Evolutionary conservation across 1,140 invertebrate species (phyloP).

Genomic region (Augochlora pura): DNA sequence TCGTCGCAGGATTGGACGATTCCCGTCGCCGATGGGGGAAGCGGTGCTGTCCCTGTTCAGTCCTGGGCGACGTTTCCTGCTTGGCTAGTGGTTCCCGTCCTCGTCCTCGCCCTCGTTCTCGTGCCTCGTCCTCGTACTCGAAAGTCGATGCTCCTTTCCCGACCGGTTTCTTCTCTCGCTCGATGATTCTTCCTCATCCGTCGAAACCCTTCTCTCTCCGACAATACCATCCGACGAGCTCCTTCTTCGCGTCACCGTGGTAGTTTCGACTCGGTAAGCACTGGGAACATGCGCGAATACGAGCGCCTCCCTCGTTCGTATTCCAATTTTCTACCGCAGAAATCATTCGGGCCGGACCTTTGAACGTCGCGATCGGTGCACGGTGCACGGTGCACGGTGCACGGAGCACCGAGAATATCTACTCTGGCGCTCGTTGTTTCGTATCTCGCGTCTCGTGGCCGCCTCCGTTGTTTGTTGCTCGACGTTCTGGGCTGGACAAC

Average conservation of each 20-base stretch:
- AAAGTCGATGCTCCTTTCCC: not conserved
- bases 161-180: not conserved
- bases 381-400: no score
- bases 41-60: not conserved
- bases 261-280: no score
- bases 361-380: no score
- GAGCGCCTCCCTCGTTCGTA: not conserved
- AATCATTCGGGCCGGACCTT: conserved; percentile 7
- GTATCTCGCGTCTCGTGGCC: no score
- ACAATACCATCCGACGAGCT: not conserved
- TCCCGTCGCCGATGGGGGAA: not conserved
- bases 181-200: not conserved
- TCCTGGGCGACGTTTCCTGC: not conserved
- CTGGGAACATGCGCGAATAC: no score
- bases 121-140: not conserved
- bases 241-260: not conserved
- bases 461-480: no score
- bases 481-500: no score
- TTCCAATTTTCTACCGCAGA: conserved; percentile 7
- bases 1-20: conserved; percentile 11
- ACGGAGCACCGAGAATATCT: no score
- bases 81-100: not conserved
- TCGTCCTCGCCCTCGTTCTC: no score
- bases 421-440: no score
- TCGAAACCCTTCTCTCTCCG: no score